A percentile compares a stretch with the other conserved stretches of the same genome.
These are phyloP conservation scores for Bubo blakistoni DNA, from an alignment of 2,113 vertebrate species.

Conservation along the genomic window DNA sequence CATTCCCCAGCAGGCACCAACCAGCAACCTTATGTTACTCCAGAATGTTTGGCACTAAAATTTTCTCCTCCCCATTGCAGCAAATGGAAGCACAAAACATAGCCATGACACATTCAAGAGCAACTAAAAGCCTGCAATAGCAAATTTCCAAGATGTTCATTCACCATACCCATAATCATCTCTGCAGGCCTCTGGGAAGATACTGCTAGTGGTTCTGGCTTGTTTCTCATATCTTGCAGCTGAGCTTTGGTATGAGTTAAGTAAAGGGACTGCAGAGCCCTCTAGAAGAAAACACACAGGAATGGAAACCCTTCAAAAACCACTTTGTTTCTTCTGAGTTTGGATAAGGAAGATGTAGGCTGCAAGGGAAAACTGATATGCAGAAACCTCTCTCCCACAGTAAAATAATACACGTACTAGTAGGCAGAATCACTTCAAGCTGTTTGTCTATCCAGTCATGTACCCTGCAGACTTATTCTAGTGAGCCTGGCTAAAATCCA, in stretches of 20 bases:
- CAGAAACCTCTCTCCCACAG: background rate
- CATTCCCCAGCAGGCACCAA: rapidly evolving
- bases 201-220: background rate
- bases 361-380: background rate
- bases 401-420: background rate
- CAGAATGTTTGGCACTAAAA: background rate
- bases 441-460: background rate
- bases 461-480: background rate
- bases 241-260: background rate
- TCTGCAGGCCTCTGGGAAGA: background rate
- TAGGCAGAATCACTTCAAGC: background rate
- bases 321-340: background rate
- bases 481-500: background rate
- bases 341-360: background rate
- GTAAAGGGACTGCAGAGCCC: background rate
- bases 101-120: background rate
- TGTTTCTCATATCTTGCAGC: background rate
- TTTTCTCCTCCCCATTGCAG: background rate
- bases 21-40: background rate
- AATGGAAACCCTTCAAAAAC: background rate
- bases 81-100: background rate
- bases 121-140: background rate
- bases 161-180: background rate
- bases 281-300: background rate
- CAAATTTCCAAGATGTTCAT: background rate